Evolutionary conservation across 2,113 vertebrate species (phyloP).

Genomic region (Myotis yumanensis): DNA sequence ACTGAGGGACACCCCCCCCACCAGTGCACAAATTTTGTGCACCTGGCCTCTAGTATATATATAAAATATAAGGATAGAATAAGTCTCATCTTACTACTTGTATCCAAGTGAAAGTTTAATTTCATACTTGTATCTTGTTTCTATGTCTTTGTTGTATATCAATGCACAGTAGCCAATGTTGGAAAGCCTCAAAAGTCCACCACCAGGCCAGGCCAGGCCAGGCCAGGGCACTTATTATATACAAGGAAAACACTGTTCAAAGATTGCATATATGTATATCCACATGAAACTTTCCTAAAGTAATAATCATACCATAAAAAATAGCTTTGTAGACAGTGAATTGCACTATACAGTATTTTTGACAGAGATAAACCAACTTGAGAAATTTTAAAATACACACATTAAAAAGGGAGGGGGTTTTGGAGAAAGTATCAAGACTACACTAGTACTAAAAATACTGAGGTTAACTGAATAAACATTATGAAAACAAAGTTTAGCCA

Average conservation of each 20-base stretch:
- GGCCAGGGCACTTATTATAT: not conserved
- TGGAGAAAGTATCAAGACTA: constrained; percentile 66
- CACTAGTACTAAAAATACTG: constrained; percentile 75
- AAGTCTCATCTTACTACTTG: not conserved
- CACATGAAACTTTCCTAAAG: constrained; percentile 55
- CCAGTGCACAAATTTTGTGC: too few relatives aligned
- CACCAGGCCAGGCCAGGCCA: not conserved
- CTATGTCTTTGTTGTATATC: not conserved
- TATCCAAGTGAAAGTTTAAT: not conserved
- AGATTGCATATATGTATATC: not conserved
- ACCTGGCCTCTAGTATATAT: too few relatives aligned
- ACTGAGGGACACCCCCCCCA: too few relatives aligned
- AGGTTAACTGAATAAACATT: constrained; percentile 82
- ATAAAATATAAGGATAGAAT: not conserved
- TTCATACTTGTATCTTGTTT: not conserved
- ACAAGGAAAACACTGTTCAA: constrained; percentile 60
- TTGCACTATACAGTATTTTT: constrained; percentile 66
- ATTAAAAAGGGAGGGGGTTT: constrained; percentile 34
- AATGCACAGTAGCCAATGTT: not conserved
- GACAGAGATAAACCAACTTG: constrained; percentile 76
- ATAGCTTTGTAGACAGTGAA: not conserved
- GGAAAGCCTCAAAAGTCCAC: not conserved
- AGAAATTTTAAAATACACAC: constrained; percentile 62
- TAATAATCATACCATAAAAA: constrained; percentile 50
- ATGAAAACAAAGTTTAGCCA: constrained; percentile 82